Evolutionary conservation across 2,888 invertebrate genomes (phyloP), one percentile per base, ranked within the genome.

Genomic region (Polymixis flavicincta): DNA sequence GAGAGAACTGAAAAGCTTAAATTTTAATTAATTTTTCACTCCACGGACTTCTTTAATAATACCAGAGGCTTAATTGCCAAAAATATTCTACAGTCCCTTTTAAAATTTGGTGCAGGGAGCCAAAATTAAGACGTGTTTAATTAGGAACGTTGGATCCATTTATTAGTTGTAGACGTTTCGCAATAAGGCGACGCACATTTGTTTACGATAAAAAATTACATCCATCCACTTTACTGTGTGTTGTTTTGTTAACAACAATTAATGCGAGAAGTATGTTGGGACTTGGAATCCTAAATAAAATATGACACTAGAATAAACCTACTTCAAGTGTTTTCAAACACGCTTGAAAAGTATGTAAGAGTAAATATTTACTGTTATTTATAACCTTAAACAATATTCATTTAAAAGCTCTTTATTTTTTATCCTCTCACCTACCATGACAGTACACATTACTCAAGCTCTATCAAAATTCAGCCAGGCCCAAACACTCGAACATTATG

Each of bases 21-120:
- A 94, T 92, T 95, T 94, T 95, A 95, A 96, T 95, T 95, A 96
- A 95, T 95, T 95, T 95, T 95, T 95, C 95, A 95, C 94, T 95
- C 91, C 90, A 93, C 89, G 87, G 93, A 93, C 89, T 94, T 93
- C 93, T 93, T 94, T 93, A 93, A 93, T 93, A 93, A 92, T 92
- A 93, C 90, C 88, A 86, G 91, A 86, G 90, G 90, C 92, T 91
- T 94, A 94, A 94, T 94, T 95, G 93, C 93, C 93, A 92, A 94
- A 81, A 95, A 94, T 94, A 93, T 94, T 94, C 93, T 88, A 91
- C 92, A 92, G 94, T 94, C 92, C 92, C 89, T 90, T 80, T 80
- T 78, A 64, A 76, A 80, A 68, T 92, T 90, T 90, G 88, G 90
- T 89, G 80, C 87, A 86, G 88, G 88, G 80, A 87, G 85, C 64